Conservation (phyloP, 2,113 vertebrate species). For the Thamnaconus septentrionalis region DNA sequence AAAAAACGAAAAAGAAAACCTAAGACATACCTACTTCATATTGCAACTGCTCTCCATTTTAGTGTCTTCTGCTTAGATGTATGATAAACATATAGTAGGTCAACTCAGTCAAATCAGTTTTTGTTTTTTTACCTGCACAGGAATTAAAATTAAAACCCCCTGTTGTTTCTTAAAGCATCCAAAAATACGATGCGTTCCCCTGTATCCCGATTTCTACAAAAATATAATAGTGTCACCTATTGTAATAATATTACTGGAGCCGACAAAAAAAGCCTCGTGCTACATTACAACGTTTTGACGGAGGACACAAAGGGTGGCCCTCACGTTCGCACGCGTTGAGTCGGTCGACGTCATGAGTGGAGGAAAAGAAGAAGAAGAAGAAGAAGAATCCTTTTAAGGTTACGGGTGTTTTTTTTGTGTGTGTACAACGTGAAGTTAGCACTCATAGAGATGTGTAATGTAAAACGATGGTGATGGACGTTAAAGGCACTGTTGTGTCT, state of each 20-base stretch:
- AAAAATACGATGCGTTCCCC: slow-evolving; percentile 13
- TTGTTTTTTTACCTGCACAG: slow-evolving; percentile 25
- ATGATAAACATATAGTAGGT: slow-evolving; percentile 38
- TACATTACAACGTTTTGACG: slow-evolving; percentile 9
- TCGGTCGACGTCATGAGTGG: background rate
- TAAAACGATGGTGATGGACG: slow-evolving; percentile 51
- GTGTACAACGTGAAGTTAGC: slow-evolving; percentile 49
- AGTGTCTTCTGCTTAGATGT: slow-evolving; percentile 45
- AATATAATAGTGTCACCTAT: slow-evolving; percentile 37
- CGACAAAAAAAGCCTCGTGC: slow-evolving; percentile 42
- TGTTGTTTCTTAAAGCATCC: slow-evolving; percentile 3
- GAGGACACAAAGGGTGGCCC: no score
- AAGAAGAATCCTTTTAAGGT: slow-evolving; percentile 57
- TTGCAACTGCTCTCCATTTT: slow-evolving; percentile 56
- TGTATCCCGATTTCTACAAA: slow-evolving; percentile 32
- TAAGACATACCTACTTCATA: slow-evolving; percentile 51
- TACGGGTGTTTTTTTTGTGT: slow-evolving; percentile 51
- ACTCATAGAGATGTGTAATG: slow-evolving; percentile 46
- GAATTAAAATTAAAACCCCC: slow-evolving; percentile 7
- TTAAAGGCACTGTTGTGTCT: slow-evolving; percentile 77
- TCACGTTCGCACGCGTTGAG: no score
- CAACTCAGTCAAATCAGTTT: slow-evolving; percentile 6
- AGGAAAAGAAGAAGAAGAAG: slow-evolving; percentile 33
- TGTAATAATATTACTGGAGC: slow-evolving; percentile 19
- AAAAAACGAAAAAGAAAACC: no score